Base-by-base conservation (phyloP, 2,113 vertebrate genomes). In the Oreocharis arfaki region DNA sequence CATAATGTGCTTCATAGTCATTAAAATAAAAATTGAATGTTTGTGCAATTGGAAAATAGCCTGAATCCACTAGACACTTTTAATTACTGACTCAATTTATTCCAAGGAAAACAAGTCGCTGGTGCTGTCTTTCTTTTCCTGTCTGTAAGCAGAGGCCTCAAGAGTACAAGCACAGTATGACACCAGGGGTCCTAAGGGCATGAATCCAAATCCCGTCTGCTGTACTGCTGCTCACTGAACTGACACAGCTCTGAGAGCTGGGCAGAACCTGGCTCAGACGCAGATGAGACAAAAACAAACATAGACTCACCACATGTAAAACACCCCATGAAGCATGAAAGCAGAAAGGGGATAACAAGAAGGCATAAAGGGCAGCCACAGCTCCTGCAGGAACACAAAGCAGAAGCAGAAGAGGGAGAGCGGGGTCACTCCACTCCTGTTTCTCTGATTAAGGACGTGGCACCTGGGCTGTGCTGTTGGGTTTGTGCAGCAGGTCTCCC, bases 251-350 rank as follows among this genome's bases (percentile, higher is more conserved):
- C 59, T 26, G n/a, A 49, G 32, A 74, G 37, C 24, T 53, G 37
- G 32, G 41, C 19, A 68, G 16, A 44, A 22, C n/a, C 24, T 32
- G 59, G 6, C 8, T 33, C 13, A 37, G 27, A 6, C 84, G 49
- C 16, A 35, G 42, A 30, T 60, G 6, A 47, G 22, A 28, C 39
- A 61, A 12, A 11, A 35, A 7, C 3, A 23, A 55, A n/a, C 1
- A 0, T 1, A 6, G 19, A 7, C 1, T 4, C 12, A 57, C 24
- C 0, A 0, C 17, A 2, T 22, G 20, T 19, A n/a, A 55, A 80
- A 12, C 16, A 37, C 4, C 19, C 11, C 7, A 2, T 1, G 22
- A 11, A 32, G 22, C 63, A 42, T 3, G 26, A 53, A 55, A 89
- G 8, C 28, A 32, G 20, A 37, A 37, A 63, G 32, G 19, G n/a